These are phyloP conservation scores for Uloborus plumipes DNA, from an alignment of 2,888 invertebrate species.

Conservation along the genomic window DNA sequence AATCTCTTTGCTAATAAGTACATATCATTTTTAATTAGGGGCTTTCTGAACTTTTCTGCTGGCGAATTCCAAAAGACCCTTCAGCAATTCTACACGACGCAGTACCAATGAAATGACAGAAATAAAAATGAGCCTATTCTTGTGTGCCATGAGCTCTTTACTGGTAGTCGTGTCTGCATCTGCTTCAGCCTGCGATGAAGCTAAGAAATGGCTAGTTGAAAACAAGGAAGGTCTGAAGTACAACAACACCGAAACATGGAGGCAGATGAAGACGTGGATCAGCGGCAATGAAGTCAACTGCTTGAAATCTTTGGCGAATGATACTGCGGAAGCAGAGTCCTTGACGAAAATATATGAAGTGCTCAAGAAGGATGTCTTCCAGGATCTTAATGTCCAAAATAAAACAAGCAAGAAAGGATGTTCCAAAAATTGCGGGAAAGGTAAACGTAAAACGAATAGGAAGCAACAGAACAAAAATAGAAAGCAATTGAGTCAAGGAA, in stretches of 20 bases:
- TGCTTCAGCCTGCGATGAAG: constrained; percentile 18
- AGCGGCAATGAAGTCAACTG: constrained; percentile 46
- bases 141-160: too few species aligned
- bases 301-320: constrained; percentile 27
- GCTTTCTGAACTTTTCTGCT: too few species aligned
- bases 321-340: constrained; percentile 25
- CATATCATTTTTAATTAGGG: too few species aligned
- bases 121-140: too few species aligned
- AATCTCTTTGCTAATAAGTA: too few species aligned
- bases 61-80: too few species aligned
- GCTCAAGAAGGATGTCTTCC: constrained; percentile 38
- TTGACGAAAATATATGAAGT: constrained; percentile 14
- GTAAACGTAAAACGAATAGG: too few species aligned
- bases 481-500: too few species aligned
- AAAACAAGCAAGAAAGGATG: neutral
- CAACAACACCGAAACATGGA: constrained; percentile 33
- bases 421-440: neutral
- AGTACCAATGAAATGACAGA: too few species aligned
- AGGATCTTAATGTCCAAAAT: neutral
- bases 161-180: too few species aligned
- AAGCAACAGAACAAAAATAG: too few species aligned
- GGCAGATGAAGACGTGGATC: constrained; percentile 41
- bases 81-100: too few species aligned
- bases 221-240: constrained; percentile 1
- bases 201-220: constrained; percentile 34